These are phyloP conservation scores for Peromyscus eremicus DNA, from an alignment of 2,797 vertebrate species.

Conservation along the genomic window DNA sequence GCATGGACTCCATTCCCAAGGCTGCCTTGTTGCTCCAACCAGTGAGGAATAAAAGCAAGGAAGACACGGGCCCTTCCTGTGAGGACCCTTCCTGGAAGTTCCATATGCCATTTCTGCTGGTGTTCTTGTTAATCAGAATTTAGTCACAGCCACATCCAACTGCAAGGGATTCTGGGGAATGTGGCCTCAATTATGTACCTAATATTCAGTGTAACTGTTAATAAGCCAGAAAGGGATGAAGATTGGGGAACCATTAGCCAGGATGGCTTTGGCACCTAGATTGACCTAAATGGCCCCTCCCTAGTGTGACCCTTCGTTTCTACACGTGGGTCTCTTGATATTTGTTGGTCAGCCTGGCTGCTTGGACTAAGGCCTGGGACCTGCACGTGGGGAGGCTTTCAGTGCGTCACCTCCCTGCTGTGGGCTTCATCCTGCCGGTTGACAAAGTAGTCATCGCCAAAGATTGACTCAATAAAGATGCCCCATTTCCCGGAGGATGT, in stretches of 20 bases:
- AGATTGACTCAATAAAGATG: conserved; percentile 74
- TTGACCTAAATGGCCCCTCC: background rate
- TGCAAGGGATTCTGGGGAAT: conserved; percentile 53
- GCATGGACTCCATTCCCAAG: background rate
- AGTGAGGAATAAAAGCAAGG: conserved; percentile 18
- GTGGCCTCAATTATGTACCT: conserved; percentile 32
- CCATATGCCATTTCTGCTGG: background rate
- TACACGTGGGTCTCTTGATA: background rate
- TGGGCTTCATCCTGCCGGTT: conserved; percentile 50
- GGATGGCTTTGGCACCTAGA: background rate
- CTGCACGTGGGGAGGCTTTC: background rate
- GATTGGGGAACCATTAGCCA: background rate
- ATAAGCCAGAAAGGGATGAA: background rate
- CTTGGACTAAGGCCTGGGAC: background rate
- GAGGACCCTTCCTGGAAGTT: background rate
- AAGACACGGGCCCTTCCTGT: background rate
- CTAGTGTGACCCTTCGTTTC: background rate
- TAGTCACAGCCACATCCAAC: background rate
- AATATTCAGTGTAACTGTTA: background rate
- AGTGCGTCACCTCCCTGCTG: conserved; percentile 13
- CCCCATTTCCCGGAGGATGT: conserved; percentile 68
- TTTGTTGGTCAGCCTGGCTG: background rate
- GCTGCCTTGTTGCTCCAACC: background rate
- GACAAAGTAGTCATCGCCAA: conserved; percentile 56
- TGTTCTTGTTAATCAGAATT: conserved; percentile 23